Percentiles rank a stretch among this genome's conserved stretches.
These are phyloP conservation scores for Ochropacha duplaris DNA, from an alignment of 2,888 invertebrate genomes.

Conservation along the genomic window DNA sequence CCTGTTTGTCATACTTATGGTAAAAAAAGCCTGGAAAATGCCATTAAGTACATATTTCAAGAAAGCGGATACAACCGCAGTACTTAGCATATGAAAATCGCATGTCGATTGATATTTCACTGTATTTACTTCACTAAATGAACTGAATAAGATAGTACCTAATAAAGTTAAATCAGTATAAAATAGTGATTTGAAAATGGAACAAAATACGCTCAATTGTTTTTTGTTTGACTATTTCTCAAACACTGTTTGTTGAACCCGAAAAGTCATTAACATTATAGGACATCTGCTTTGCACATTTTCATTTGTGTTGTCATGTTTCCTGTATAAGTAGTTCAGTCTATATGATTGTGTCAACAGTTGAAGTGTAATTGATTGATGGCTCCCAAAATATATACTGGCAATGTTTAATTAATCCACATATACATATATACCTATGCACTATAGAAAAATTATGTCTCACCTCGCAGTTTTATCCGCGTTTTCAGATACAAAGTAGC, in stretches of 20 bases:
- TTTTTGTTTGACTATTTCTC: background rate
- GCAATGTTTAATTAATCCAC: background rate
- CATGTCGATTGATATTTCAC: too few relatives aligned
- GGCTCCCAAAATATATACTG: slow-evolving; percentile 10
- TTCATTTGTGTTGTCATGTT: slow-evolving; percentile 9
- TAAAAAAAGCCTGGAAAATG: too few relatives aligned
- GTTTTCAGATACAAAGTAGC: too few relatives aligned
- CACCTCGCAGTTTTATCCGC: too few relatives aligned
- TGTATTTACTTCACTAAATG: too few relatives aligned
- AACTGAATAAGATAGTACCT: background rate
- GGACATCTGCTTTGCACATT: slow-evolving; percentile 43
- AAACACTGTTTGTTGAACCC: slow-evolving; percentile 17
- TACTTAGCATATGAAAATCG: too few relatives aligned
- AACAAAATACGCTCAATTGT: background rate
- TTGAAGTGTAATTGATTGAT: slow-evolving; percentile 24
- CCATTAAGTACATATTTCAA: too few relatives aligned
- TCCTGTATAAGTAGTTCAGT: slow-evolving; percentile 11
- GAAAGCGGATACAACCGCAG: too few relatives aligned
- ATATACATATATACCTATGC: too few relatives aligned
- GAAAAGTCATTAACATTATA: slow-evolving; percentile 42
- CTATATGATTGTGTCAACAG: background rate
- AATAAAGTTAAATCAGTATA: background rate
- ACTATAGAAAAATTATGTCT: too few relatives aligned
- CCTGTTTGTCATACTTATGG: too few relatives aligned
- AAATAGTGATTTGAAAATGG: background rate